phyloP scores from a whole-genome alignment of 2,113 vertebrate genomes.

The Microcebus murinus region DNA sequence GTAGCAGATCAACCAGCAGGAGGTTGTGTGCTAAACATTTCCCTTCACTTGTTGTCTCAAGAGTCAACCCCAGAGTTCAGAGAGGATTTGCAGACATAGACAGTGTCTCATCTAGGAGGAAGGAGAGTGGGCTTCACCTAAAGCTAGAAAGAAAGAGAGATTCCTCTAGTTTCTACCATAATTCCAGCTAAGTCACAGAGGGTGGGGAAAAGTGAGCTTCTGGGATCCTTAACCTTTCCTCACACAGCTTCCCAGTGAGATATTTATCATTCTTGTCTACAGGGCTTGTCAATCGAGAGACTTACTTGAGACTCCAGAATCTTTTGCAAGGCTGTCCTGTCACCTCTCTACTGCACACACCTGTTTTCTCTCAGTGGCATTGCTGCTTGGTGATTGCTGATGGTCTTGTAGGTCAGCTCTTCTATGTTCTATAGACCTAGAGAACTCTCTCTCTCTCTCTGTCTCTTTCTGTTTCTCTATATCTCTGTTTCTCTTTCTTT shows the following conservation, averaged over 20 bases:
- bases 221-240: neutral
- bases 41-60: neutral
- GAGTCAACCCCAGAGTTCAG: neutral
- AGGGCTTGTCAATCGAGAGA: neutral
- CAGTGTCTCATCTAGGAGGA: neutral
- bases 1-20: neutral
- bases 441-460: neutral
- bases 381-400: neutral
- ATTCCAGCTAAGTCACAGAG: neutral
- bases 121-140: neutral
- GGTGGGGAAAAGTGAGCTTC: neutral
- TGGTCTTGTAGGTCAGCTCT: neutral
- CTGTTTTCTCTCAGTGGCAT: neutral
- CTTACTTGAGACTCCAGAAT: neutral
- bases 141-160: neutral
- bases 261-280: neutral
- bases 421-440: neutral
- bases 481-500: neutral
- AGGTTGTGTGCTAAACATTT: neutral
- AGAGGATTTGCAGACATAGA: neutral
- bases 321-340: neutral
- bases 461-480: neutral
- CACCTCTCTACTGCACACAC: neutral
- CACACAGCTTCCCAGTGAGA: neutral
- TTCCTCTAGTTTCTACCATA: neutral